Conservation (phyloP, 2,888 invertebrate species). For the Drosophila seclusa region DNA sequence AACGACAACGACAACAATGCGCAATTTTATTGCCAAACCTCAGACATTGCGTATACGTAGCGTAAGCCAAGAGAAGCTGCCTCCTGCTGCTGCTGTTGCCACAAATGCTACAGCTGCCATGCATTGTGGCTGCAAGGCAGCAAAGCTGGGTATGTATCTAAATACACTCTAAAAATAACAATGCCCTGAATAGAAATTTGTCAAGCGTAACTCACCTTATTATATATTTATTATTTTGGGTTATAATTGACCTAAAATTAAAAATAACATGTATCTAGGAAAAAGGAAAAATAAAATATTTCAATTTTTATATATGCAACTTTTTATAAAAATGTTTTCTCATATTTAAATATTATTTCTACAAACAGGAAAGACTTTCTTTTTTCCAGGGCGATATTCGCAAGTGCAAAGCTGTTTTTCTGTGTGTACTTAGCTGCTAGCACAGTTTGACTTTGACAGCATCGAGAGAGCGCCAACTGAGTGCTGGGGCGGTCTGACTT, state of each 20-base stretch:
- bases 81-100: slow-evolving; percentile 46
- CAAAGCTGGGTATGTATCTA: slow-evolving; percentile 29
- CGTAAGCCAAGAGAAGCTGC: slow-evolving; percentile 55
- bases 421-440: slow-evolving; percentile 16
- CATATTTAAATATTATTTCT: background rate
- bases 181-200: background rate
- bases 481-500: slow-evolving; percentile 43
- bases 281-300: too few species aligned
- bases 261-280: background rate
- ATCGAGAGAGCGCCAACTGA: slow-evolving; percentile 15
- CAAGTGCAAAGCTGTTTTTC: background rate
- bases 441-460: slow-evolving; percentile 47
- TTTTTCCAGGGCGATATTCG: background rate
- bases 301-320: too few species aligned
- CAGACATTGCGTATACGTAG: slow-evolving; percentile 76
- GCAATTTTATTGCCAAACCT: slow-evolving; percentile 76
- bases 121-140: slow-evolving; percentile 56
- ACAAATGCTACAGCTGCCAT: slow-evolving; percentile 68
- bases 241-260: background rate
- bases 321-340: background rate
- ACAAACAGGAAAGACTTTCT: background rate
- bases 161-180: background rate
- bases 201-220: too few species aligned
- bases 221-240: background rate
- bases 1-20: slow-evolving; percentile 64